phyloP scores from a whole-genome alignment of 2,888 invertebrate species.

The Germaria angustata region DNA sequence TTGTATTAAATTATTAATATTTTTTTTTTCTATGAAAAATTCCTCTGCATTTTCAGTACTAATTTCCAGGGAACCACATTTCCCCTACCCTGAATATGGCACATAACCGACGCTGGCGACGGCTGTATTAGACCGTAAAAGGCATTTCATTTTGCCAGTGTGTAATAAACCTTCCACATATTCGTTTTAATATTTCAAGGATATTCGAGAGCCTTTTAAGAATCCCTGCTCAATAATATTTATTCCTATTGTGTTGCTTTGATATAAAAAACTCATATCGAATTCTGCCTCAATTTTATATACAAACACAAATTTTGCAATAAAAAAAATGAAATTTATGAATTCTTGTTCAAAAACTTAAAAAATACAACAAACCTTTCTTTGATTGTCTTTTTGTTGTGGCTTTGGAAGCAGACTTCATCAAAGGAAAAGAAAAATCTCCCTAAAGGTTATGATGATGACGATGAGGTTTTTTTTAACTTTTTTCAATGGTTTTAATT shows the following conservation, averaged over 20 bases:
- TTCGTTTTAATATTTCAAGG: neutral
- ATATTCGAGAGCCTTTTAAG: neutral
- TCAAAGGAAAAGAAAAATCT: constrained; percentile 20
- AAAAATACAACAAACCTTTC: constrained; percentile 7
- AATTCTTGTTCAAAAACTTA: constrained; percentile 7
- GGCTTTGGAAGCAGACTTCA: constrained; percentile 7
- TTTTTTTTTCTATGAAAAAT: too few relatives aligned
- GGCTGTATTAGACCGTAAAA: too few relatives aligned
- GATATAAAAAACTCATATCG: neutral
- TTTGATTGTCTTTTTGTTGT: constrained; percentile 20
- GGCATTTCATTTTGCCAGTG: too few relatives aligned
- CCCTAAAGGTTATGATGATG: constrained; percentile 56
- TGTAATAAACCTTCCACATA: too few relatives aligned
- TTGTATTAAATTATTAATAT: too few relatives aligned
- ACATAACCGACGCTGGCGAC: too few relatives aligned
- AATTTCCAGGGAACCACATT: too few relatives aligned
- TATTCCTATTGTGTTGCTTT: constrained; percentile 22
- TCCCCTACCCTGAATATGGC: too few relatives aligned
- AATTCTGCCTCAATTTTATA: constrained; percentile 23
- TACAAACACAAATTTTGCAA: constrained; percentile 2
- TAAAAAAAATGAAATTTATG: neutral
- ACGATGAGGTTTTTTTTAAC: constrained; percentile 4
- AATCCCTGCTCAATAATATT: constrained; percentile 15
- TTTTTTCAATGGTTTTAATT: constrained; percentile 13
- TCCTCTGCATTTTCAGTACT: too few relatives aligned